phyloP scores from a whole-genome alignment of 2,888 invertebrate species.

The Apamea monoglypha region DNA sequence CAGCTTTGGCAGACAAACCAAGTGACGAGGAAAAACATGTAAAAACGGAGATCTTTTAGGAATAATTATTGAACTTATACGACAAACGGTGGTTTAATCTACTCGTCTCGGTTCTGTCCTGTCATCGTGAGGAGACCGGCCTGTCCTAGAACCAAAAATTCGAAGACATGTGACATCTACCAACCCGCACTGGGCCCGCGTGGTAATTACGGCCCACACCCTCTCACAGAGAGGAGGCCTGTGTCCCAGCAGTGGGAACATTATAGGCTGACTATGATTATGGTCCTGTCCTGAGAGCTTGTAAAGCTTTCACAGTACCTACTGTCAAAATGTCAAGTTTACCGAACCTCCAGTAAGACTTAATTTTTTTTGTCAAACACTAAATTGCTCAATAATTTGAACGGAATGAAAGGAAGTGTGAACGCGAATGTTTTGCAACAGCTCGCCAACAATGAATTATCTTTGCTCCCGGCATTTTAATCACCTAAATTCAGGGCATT shows the following conservation, averaged over 20 bases:
- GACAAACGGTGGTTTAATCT: neutral
- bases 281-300: neutral
- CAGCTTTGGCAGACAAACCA: neutral
- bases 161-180: no score
- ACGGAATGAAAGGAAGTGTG: constrained; percentile 48
- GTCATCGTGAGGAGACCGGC: no score
- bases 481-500: constrained; percentile 59
- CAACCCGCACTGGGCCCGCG: no score
- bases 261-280: no score
- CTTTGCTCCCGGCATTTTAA: constrained; percentile 58
- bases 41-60: neutral
- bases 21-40: neutral
- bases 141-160: no score
- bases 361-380: neutral
- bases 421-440: constrained; percentile 53
- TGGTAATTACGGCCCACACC: no score
- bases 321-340: neutral
- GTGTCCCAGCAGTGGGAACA: no score
- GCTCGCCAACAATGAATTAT: constrained; percentile 54
- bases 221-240: no score
- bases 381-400: constrained; percentile 49
- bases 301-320: neutral
- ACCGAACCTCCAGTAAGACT: neutral
- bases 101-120: neutral
- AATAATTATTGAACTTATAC: neutral